These are phyloP conservation scores for Pholis gunnellus DNA, from an alignment of 2,113 vertebrate species.

Conservation along the genomic window DNA sequence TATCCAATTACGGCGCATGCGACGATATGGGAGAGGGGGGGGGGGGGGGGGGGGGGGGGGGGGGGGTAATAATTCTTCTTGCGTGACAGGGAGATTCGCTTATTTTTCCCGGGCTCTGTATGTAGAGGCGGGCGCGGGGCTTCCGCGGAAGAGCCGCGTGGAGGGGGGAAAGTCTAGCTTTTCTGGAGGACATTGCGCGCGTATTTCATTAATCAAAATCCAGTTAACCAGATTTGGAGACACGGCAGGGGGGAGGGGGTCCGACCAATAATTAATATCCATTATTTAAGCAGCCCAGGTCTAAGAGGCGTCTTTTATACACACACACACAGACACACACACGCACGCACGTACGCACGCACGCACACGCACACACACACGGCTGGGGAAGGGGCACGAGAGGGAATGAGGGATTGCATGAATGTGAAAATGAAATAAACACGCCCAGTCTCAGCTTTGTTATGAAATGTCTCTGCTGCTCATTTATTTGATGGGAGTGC, in stretches of 20 bases:
- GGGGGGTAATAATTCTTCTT: conserved; percentile 80
- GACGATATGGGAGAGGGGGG: conserved; percentile 64
- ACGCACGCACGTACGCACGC: not conserved
- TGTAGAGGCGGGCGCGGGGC: conserved; percentile 41
- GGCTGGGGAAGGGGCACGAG: not conserved
- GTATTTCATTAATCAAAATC: conserved; percentile 80
- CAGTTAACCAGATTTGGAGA: conserved; percentile 75
- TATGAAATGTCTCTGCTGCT: conserved; percentile 73
- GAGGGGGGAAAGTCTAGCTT: conserved; percentile 9
- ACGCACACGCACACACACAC: conserved; percentile 8
- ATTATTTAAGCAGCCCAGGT: conserved; percentile 65
- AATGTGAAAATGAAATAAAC: conserved; percentile 74
- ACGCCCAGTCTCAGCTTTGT: conserved; percentile 71
- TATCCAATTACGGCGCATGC: conserved; percentile 84
- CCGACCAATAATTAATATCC: conserved; percentile 75
- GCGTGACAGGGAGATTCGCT: conserved; percentile 81
- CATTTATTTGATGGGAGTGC: conserved; percentile 78
- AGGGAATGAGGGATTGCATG: conserved; percentile 44
- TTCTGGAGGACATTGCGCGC: conserved; percentile 59
- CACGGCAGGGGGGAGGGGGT: conserved; percentile 35
- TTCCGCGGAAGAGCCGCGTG: conserved; percentile 40
- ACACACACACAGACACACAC: not conserved
- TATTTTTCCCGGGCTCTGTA: conserved; percentile 71
- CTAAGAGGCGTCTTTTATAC: conserved; percentile 28
- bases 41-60: conserved; percentile 16